Conservation (phyloP, 1,140 invertebrate species). For the Eriosoma lanigerum region DNA sequence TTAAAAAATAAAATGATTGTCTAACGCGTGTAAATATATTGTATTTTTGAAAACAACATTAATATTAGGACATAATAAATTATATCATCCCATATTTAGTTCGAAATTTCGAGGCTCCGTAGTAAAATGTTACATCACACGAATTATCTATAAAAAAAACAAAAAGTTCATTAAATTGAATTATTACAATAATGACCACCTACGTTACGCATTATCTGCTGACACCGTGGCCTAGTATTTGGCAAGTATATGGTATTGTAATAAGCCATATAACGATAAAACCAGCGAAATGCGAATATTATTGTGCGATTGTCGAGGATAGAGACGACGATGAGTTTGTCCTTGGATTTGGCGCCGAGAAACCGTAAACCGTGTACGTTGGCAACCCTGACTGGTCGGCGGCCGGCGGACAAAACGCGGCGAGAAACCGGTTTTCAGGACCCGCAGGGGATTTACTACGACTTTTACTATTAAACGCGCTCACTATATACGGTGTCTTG, state of each 20-base stretch:
- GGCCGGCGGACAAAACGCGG: background rate
- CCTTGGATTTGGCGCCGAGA: conserved; percentile 48
- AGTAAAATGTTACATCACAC: background rate
- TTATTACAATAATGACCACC: background rate
- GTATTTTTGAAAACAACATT: too few species aligned
- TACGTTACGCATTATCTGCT: background rate
- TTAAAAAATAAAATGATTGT: too few species aligned
- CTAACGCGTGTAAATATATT: too few species aligned
- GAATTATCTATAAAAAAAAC: background rate
- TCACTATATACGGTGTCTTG: background rate
- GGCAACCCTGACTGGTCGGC: conserved; percentile 34
- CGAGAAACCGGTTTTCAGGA: conserved; percentile 46
- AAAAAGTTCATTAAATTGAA: background rate
- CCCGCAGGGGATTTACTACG: conserved; percentile 49
- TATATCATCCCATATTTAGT: too few species aligned
- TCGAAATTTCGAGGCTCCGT: too few species aligned
- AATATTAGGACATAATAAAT: too few species aligned
- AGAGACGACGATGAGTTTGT: background rate
- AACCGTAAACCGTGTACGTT: conserved; percentile 31
- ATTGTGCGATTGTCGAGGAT: too few species aligned
- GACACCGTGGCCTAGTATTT: conserved; percentile 30
- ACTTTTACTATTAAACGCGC: conserved; percentile 38
- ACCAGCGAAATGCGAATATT: background rate
- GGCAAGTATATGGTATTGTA: background rate
- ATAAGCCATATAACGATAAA: background rate